Evolutionary conservation across 2,888 invertebrate genomes (phyloP), one percentile per base, ranked within the genome.

Genomic region (Lacanobia oleracea): DNA sequence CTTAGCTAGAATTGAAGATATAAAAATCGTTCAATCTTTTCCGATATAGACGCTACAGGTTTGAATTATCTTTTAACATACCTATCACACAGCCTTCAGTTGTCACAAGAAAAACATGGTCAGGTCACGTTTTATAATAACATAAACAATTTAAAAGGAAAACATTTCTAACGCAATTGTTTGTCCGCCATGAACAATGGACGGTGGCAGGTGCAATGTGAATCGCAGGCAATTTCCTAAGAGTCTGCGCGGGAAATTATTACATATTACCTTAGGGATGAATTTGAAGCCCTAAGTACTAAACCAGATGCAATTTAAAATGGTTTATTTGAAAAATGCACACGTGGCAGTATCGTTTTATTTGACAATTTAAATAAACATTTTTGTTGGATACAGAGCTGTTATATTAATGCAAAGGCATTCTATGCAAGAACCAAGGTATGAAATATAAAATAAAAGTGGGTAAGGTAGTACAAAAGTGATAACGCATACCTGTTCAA

Each of bases 221-320:
- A 82, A 85, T 83, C 78, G 86, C 86, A 77, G 78, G 89, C 91
- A 89, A 91, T 91, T 88, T 88, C 80, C 85, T 82, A 82, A 82
- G 85, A 85, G 83, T 87, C 75, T 82, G 64, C 65, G n/a, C 60
- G 63, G 67, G 67, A 86, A 88, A 87, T 87, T 84, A 86, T 87
- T 86, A 81, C 80, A 84, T 82, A 80, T 87, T 87, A 85, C 81
- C 81, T 82, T 75, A 79, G 77, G 75, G 82, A 86, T 87, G 84
- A 85, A 82, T 86, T 77, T 77, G 57, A 72, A 69, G 76, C 54
- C 81, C 73, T 79, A 73, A 78, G 70, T 65, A 77, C 66, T 80
- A 73, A 77, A 75, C 60, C 45, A 48, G 67, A 70, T 53, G 67
- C 68, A 73, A 84, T 78, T 77, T 72, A n/a, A 51, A 80, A 67